phyloP scores from a whole-genome alignment of 2,888 invertebrate species.

The Chironomus riparius region DNA sequence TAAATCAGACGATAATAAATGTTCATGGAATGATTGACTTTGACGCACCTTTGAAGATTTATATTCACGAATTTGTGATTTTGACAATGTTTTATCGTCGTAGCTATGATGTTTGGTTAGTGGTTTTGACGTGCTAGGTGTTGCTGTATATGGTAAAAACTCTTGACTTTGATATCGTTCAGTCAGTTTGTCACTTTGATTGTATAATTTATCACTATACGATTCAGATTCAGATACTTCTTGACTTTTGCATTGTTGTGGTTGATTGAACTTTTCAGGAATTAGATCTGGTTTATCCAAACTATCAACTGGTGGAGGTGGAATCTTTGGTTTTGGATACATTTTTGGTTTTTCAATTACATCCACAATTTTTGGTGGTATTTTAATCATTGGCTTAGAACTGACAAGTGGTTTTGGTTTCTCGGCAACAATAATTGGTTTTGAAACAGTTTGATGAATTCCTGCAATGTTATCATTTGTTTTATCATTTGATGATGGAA shows the following conservation, averaged over 20 bases:
- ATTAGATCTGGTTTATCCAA: slow-evolving; percentile 41
- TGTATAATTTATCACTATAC: slow-evolving; percentile 52
- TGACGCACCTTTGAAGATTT: slow-evolving; percentile 51
- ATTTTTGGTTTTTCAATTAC: slow-evolving; percentile 32
- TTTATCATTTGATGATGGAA: slow-evolving; percentile 32
- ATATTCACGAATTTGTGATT: slow-evolving; percentile 55
- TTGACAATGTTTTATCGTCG: slow-evolving; percentile 54
- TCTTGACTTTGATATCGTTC: slow-evolving; percentile 58
- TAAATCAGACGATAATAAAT: slow-evolving; percentile 49
- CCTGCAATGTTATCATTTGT: slow-evolving; percentile 36
- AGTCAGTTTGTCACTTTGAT: slow-evolving; percentile 53
- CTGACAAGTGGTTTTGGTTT: slow-evolving; percentile 35
- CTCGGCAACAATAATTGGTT: slow-evolving; percentile 36
- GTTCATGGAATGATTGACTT: slow-evolving; percentile 57
- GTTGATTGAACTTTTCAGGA: slow-evolving; percentile 39
- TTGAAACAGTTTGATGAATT: slow-evolving; percentile 33
- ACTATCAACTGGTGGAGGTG: slow-evolving; percentile 33
- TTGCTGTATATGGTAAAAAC: slow-evolving; percentile 42
- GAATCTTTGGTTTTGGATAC: slow-evolving; percentile 24
- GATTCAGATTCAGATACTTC: slow-evolving; percentile 47
- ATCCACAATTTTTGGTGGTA: slow-evolving; percentile 36
- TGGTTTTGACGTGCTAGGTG: slow-evolving; percentile 44
- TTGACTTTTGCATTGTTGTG: slow-evolving; percentile 51
- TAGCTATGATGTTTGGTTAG: slow-evolving; percentile 56
- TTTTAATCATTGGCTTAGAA: slow-evolving; percentile 32